These are phyloP conservation scores for Amaurobius ferox DNA, from an alignment of 2,888 invertebrate genomes.

Conservation along the genomic window DNA sequence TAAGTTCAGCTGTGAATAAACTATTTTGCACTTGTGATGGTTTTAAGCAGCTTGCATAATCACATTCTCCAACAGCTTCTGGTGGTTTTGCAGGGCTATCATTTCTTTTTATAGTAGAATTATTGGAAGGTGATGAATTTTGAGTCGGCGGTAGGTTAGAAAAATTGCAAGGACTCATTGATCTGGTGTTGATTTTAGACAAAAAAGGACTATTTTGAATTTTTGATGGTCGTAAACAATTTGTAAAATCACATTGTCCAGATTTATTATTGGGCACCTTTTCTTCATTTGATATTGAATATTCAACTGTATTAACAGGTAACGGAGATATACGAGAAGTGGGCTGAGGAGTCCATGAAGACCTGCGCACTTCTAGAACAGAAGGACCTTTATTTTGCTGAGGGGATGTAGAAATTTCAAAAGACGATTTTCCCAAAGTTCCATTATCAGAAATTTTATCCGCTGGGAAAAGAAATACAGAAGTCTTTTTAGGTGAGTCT, in stretches of 20 bases:
- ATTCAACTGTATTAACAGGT: not conserved
- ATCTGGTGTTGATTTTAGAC: constrained; percentile 30
- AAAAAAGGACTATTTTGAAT: constrained; percentile 58
- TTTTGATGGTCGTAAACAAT: constrained; percentile 50
- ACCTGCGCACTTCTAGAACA: constrained; percentile 14
- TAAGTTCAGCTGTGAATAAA: constrained; percentile 43
- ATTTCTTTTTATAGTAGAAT: not conserved
- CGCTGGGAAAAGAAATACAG: constrained; percentile 53
- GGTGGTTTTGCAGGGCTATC: not conserved
- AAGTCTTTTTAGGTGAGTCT: constrained; percentile 38
- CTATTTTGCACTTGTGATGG: constrained; percentile 59
- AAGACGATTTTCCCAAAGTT: not conserved
- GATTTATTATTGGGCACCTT: not conserved
- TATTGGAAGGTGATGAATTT: not conserved
- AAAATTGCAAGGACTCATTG: not conserved
- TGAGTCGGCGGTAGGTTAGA: not conserved
- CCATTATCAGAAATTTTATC: constrained; percentile 10
- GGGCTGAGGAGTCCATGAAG: constrained; percentile 16
- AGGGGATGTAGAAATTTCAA: not conserved
- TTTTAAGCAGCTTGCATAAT: constrained; percentile 50
- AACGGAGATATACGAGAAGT: not conserved
- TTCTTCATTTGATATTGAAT: not conserved
- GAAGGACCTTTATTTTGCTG: not conserved
- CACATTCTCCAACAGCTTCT: constrained; percentile 30
- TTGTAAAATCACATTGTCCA: constrained; percentile 44